Percentiles rank a stretch among this genome's conserved stretches.
These are phyloP conservation scores for Aproaerema taeniolella DNA, from an alignment of 2,888 invertebrate genomes.

Conservation along the genomic window DNA sequence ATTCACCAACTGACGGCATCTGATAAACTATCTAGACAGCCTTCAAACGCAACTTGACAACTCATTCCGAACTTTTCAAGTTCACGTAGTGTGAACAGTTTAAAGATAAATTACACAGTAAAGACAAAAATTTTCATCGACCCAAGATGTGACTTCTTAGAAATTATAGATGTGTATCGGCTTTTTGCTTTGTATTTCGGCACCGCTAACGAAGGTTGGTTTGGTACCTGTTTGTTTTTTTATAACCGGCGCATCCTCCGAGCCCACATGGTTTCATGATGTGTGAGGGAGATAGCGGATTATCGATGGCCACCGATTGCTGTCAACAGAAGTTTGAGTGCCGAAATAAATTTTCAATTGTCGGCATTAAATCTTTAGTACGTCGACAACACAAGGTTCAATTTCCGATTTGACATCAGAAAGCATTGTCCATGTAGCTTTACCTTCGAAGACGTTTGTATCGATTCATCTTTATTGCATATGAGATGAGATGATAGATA, in stretches of 20 bases:
- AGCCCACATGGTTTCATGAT: slow-evolving; percentile 46
- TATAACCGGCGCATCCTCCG: slow-evolving; percentile 39
- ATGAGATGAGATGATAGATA: slow-evolving; percentile 24
- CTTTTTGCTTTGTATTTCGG: slow-evolving; percentile 55
- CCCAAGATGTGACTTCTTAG: slow-evolving; percentile 53
- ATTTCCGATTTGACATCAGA: slow-evolving; percentile 26
- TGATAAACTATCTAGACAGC: slow-evolving; percentile 44
- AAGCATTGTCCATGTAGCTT: slow-evolving; percentile 18
- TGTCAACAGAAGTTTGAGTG: slow-evolving; percentile 52
- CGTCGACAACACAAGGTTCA: slow-evolving; percentile 22
- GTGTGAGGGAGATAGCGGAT: slow-evolving; percentile 51
- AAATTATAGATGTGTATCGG: slow-evolving; percentile 66
- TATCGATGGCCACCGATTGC: slow-evolving; percentile 66
- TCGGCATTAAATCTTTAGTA: slow-evolving; percentile 15
- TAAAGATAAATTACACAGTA: slow-evolving; percentile 56
- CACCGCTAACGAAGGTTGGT: slow-evolving; percentile 65
- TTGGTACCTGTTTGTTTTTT: slow-evolving; percentile 64
- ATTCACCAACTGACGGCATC: slow-evolving; percentile 44
- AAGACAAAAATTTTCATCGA: slow-evolving; percentile 52
- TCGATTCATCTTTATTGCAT: slow-evolving; percentile 29
- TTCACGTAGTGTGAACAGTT: slow-evolving; percentile 62
- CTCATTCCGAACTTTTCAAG: slow-evolving; percentile 50
- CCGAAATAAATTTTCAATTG: slow-evolving; percentile 28
- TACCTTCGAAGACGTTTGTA: slow-evolving; percentile 19
- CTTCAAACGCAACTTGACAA: slow-evolving; percentile 54